phyloP scores from a whole-genome alignment of 92 coral and sea anemone species.

The Umimayanthus kanabou region DNA sequence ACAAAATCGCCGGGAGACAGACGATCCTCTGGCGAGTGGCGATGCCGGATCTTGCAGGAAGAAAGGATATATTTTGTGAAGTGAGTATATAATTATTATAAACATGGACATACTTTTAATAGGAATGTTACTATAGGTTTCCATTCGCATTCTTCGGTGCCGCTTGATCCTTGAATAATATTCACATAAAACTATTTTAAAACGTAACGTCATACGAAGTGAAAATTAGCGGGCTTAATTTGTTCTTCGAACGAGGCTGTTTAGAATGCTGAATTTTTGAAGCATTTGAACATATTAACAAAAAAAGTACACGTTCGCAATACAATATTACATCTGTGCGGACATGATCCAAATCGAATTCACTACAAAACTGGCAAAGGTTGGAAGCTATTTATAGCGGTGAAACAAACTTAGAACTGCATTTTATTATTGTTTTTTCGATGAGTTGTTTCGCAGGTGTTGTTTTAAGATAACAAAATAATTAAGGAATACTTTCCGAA shows the following conservation, averaged over 20 bases:
- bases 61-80: constrained; percentile 41
- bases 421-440: neutral
- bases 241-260: neutral
- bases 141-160: neutral
- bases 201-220: neutral
- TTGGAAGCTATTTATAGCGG: neutral
- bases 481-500: too few relatives aligned
- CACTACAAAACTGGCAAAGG: neutral
- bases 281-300: neutral
- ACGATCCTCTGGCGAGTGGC: constrained; percentile 18
- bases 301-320: neutral
- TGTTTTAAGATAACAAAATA: neutral
- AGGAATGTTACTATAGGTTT: neutral
- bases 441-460: neutral
- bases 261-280: neutral
- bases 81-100: constrained; percentile 18
- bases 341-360: neutral
- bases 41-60: constrained; percentile 7
- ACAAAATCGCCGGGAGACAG: neutral
- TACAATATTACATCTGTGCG: neutral
- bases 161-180: neutral
- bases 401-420: neutral
- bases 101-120: too few relatives aligned
- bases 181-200: neutral
- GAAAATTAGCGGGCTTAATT: neutral